Base-by-base conservation (phyloP, 2,888 invertebrate genomes). In the Temnothorax rugatulus region DNA sequence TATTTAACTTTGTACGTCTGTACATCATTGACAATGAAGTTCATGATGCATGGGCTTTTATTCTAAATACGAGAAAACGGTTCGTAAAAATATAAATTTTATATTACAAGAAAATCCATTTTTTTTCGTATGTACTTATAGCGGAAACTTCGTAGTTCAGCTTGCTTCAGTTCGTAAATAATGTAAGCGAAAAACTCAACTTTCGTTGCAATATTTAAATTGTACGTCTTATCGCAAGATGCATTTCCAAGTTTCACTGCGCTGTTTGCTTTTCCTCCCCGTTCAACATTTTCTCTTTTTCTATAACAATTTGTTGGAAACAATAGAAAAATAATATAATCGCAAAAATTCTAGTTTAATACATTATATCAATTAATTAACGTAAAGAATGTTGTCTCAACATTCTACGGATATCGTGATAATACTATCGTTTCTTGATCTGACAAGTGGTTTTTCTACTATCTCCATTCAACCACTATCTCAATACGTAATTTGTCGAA, bases 231-330 rank as follows among this genome's bases (percentile, higher is more conserved):
- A 47, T 29, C 82, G 59, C 83, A 29, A 50, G 57, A 81, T 47
- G 71, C 59, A 84, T 86, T 52, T 83, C 18, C 68, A 81, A 86
- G 84, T 82, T 77, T 77, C 11, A 21, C 82, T 38, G 44, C 59
- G 1, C 18, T 59, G 34, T 81, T 34, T 73, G 74, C 25, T 38
- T 79, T 59, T 57, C 21, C 13, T 25, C 66, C 38, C 29, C 38
- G 25, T 59, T 34, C 34, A 52, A 52, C 34, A 66, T 44, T 5
- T n/a, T 77, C 25, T 54, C 44, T 34, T 25, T 34, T 25, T 18
- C 34, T 38, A 34, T 21, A 74, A 59, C 21, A 81, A 47, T 59
- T 47, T 18, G 4, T 21, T 8, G 13, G 29, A 47, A 59, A 50
- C 59, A 38, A 1, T 4, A 47, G 13, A 21, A 25, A 34, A 18